Percentiles rank a stretch among this genome's conserved stretches.
These are phyloP conservation scores for Dicranocentrus wangi DNA, from an alignment of 2,888 invertebrate genomes.

Conservation along the genomic window DNA sequence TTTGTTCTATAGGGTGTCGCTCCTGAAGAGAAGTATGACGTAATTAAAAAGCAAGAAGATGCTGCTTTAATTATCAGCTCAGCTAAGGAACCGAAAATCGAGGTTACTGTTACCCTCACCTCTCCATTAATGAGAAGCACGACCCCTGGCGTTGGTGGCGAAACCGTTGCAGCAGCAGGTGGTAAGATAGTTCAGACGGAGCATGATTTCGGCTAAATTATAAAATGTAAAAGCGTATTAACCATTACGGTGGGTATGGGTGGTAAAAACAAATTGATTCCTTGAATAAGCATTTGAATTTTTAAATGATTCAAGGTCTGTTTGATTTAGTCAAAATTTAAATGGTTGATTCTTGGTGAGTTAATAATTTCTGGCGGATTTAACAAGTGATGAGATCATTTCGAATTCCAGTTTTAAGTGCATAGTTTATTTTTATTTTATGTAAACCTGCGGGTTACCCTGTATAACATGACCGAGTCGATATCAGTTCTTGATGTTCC, in stretches of 20 bases:
- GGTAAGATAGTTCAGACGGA: constrained; percentile 73
- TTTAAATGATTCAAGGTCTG: no score
- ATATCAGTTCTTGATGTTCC: no score
- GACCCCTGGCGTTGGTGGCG: constrained; percentile 75
- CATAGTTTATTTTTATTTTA: constrained; percentile 8
- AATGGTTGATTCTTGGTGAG: constrained; percentile 66
- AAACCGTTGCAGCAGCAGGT: constrained; percentile 68
- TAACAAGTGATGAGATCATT: constrained; percentile 43
- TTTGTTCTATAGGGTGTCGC: constrained; percentile 76
- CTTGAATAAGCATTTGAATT: no score
- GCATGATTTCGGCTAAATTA: no score
- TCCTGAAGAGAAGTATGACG: constrained; percentile 86
- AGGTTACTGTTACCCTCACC: constrained; percentile 91
- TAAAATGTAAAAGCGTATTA: no score
- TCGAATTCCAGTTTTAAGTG: constrained; percentile 58
- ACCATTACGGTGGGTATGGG: no score
- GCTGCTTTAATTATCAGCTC: constrained; percentile 90
- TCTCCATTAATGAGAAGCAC: constrained; percentile 92
- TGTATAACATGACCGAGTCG: no score
- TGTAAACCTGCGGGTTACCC: no score
- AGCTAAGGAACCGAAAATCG: constrained; percentile 80
- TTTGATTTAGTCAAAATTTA: no score
- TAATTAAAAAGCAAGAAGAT: constrained; percentile 88
- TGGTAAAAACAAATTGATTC: no score
- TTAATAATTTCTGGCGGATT: neutral